A percentile compares a stretch with the other conserved stretches of the same genome.
Conservation (phyloP, 2,888 invertebrate species). For the Pseudoips prasinana region DNA sequence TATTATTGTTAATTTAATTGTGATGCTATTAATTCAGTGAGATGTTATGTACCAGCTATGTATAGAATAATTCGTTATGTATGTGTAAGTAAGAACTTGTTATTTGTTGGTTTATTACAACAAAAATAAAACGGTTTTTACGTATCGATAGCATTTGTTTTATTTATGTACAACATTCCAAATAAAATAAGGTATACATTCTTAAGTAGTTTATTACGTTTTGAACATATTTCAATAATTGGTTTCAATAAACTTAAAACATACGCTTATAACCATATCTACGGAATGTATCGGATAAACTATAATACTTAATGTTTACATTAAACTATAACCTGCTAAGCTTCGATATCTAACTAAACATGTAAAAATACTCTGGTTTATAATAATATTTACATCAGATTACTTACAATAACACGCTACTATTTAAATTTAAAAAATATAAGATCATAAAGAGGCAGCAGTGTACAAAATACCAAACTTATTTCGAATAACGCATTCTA, state of each 20-base stretch:
- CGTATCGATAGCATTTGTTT: constrained; percentile 43
- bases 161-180: constrained; percentile 27
- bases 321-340: constrained; percentile 43
- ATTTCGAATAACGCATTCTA: constrained; percentile 13
- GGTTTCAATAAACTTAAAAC: constrained; percentile 23
- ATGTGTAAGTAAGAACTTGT: constrained; percentile 52
- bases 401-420: constrained; percentile 37
- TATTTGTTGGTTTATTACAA: constrained; percentile 43
- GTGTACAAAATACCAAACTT: constrained; percentile 31
- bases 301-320: constrained; percentile 51
- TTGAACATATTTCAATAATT: constrained; percentile 17
- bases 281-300: constrained; percentile 66
- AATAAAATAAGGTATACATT: constrained; percentile 34
- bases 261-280: constrained; percentile 35
- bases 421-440: constrained; percentile 42
- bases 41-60: constrained; percentile 44
- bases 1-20: constrained; percentile 46
- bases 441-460: constrained; percentile 40
- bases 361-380: constrained; percentile 46
- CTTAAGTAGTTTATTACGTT: constrained; percentile 31
- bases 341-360: constrained; percentile 39
- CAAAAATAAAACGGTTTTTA: constrained; percentile 53
- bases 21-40: constrained; percentile 43
- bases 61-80: constrained; percentile 35
- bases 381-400: constrained; percentile 55